These are phyloP conservation scores for Lycaon pictus DNA, from an alignment of 2,113 vertebrate species.

Conservation along the genomic window DNA sequence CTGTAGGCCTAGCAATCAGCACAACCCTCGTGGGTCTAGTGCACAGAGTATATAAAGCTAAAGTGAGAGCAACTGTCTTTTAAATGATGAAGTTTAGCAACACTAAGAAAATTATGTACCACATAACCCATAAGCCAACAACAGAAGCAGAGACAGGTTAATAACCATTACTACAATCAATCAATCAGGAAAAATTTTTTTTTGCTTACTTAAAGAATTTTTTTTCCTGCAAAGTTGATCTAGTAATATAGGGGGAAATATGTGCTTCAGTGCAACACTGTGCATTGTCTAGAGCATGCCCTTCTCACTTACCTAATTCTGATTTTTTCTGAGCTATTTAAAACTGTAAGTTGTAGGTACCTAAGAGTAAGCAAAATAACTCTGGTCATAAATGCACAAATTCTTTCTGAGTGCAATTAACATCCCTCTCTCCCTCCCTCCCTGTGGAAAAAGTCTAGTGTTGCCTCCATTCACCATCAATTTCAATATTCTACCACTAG, in stretches of 20 bases:
- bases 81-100: neutral
- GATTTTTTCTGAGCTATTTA: neutral
- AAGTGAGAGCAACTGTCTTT: neutral
- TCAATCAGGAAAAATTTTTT: neutral
- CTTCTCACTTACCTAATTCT: neutral
- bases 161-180: neutral
- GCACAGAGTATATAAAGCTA: neutral
- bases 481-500: neutral
- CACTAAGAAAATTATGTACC: neutral
- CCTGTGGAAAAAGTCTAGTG: neutral
- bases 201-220: neutral
- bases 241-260: neutral
- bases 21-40: accelerated
- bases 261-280: neutral
- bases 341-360: neutral
- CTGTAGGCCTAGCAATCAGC: neutral
- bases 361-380: neutral
- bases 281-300: neutral
- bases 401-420: neutral
- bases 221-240: neutral
- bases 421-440: neutral
- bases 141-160: neutral
- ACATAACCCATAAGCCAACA: neutral
- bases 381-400: neutral
- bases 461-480: neutral